A percentile compares a stretch with the other conserved stretches of the same genome.
phyloP scores from a whole-genome alignment of 2,113 vertebrate genomes.

The Natator depressus region DNA sequence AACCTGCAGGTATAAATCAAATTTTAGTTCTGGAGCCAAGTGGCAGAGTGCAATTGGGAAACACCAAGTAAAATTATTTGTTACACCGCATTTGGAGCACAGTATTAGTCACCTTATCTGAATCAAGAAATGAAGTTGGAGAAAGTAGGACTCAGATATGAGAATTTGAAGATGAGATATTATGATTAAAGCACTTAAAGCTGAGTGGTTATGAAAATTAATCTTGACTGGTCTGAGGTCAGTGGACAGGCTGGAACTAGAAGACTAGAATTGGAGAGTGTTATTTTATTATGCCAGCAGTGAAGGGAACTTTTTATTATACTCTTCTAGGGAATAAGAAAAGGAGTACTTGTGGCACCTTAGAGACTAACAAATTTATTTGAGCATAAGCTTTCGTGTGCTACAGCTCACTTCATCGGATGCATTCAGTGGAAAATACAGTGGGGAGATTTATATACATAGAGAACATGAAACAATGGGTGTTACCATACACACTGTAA shows the following conservation, averaged over 20 bases:
- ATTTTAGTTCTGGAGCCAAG: not conserved
- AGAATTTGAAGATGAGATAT: not conserved
- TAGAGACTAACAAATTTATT: too few relatives aligned
- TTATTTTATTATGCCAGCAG: not conserved
- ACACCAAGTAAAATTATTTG: not conserved
- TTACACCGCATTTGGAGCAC: not conserved
- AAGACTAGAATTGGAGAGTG: not conserved
- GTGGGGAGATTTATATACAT: too few relatives aligned
- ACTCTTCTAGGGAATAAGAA: not conserved
- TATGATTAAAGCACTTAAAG: not conserved
- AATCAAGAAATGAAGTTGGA: not conserved
- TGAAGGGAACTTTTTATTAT: not conserved
- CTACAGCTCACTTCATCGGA: too few relatives aligned
- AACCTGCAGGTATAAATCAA: not conserved
- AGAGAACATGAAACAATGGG: too few relatives aligned
- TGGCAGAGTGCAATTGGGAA: not conserved
- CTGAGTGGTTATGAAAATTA: not conserved
- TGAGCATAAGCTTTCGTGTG: too few relatives aligned
- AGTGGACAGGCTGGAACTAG: not conserved
- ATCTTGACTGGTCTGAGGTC: not conserved
- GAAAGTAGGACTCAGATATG: not conserved
- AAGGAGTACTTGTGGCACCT: too few relatives aligned
- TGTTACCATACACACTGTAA: too few relatives aligned
- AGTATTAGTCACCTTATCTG: not conserved
- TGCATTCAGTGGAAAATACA: too few relatives aligned